Evolutionary conservation across 2,888 invertebrate genomes (phyloP), one percentile per base, ranked within the genome.

Genomic region (Augochlorella aurata): DNA sequence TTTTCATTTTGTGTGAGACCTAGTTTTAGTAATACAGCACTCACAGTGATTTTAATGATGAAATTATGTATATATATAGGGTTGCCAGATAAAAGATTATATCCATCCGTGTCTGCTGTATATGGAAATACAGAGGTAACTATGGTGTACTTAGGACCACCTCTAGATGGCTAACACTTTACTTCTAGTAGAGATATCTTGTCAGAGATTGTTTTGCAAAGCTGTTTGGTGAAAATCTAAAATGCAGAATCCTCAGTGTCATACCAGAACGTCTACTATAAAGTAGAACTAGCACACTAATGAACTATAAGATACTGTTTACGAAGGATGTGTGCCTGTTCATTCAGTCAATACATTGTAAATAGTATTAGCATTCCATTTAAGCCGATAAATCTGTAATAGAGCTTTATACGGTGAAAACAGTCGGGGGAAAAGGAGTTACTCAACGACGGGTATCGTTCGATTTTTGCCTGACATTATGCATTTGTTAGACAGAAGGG

Each of bases 91-190:
- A 98, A 98, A 93, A 97, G 96, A 94, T 95, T 99, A 74, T 99
- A 97, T 94, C 99, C 99, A 82, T 97, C 99, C 82, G 98, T 99
- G 74, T 99, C 99, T 70, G 99, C 99, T 81, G 99, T 99, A 16
- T 99, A 99, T 95, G 99, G 99, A 82, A 99, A 99, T 93, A 99
- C 99, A 69, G 99, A 99, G 95, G 98, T 99, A 61, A 98, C 99
- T 54, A 99, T 99, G 99, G 98, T 99, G 65, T 99, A 99, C 94
- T 95, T 99, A 90, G 99, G 99, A 86, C 97, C 97, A 85, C 99
- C 99, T n/a, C 94, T 98, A 92, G 98, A 99, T 95, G 99, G 99
- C 94, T 98, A 96, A 87, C 95, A 94, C 84, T 84, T 68, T 74
- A 82, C 77, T 74, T 77, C 70, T 67, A 77, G 49, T 75, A 77